Percentiles rank a stretch among this genome's conserved stretches.
Conservation (phyloP, 2,797 vertebrate genomes). For the Eulemur rubriventer region DNA sequence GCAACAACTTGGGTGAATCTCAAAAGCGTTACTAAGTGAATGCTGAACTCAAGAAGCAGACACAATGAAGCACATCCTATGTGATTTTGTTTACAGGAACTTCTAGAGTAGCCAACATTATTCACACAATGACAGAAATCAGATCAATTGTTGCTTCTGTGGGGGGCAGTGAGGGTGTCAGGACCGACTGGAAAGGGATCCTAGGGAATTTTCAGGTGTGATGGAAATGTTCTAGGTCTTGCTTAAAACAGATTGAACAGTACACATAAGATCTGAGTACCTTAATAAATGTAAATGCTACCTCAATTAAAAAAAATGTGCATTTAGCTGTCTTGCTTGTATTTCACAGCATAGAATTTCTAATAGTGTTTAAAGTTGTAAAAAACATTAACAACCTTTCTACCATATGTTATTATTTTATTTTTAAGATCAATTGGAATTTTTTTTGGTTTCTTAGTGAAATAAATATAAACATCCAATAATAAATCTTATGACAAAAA, state of each 20-base stretch:
- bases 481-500: not conserved
- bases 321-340: not conserved
- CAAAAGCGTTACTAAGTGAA: not conserved
- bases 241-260: conserved; percentile 18
- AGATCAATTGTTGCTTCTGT: not conserved
- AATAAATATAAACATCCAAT: not conserved
- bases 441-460: conserved; percentile 47
- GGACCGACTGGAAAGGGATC: not conserved
- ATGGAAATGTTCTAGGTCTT: not conserved
- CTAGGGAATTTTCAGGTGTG: not conserved
- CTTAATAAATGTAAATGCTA: conserved; percentile 30
- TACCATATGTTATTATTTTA: not conserved
- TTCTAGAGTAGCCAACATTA: not conserved
- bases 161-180: too few species aligned
- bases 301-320: not conserved
- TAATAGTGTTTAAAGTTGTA: conserved; percentile 8
- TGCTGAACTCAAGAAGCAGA: not conserved
- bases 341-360: conserved; percentile 21
- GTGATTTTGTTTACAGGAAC: not conserved
- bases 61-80: not conserved
- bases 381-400: not conserved
- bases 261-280: not conserved
- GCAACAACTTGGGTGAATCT: not conserved
- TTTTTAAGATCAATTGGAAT: not conserved
- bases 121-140: not conserved